A percentile compares a stretch with the other conserved stretches of the same genome.
phyloP scores from a whole-genome alignment of 2,888 invertebrate species.

The Oxyteleia sp. region DNA sequence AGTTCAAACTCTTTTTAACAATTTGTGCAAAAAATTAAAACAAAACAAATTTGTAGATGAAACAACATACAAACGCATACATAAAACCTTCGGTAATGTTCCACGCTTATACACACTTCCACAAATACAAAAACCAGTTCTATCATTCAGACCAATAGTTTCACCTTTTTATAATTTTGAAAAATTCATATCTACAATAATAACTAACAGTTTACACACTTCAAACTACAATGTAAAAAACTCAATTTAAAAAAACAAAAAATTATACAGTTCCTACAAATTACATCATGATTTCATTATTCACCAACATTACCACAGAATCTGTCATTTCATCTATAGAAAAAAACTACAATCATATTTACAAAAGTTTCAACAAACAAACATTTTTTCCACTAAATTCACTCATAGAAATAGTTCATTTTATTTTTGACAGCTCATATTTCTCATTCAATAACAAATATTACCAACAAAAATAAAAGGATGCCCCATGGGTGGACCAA shows the following conservation, averaged over 20 bases:
- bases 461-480: conserved; percentile 8
- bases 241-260: background rate
- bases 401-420: background rate
- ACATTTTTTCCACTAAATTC: background rate
- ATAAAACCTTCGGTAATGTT: conserved; percentile 2
- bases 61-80: background rate
- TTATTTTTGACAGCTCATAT: conserved; percentile 9
- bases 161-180: conserved; percentile 1
- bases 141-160: background rate
- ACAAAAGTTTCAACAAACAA: background rate
- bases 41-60: background rate
- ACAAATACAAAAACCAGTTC: background rate
- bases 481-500: background rate
- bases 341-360: background rate
- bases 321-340: background rate
- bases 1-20: too few relatives aligned
- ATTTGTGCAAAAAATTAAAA: too few relatives aligned
- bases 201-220: background rate
- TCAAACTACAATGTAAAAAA: conserved; percentile 1
- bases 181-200: background rate
- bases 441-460: conserved; percentile 7
- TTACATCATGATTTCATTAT: conserved; percentile 8
- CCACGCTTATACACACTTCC: background rate
- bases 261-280: background rate
- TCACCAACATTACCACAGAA: conserved; percentile 12